Conservation (phyloP, 2,888 invertebrate genomes). For the Philereme vetulata region DNA sequence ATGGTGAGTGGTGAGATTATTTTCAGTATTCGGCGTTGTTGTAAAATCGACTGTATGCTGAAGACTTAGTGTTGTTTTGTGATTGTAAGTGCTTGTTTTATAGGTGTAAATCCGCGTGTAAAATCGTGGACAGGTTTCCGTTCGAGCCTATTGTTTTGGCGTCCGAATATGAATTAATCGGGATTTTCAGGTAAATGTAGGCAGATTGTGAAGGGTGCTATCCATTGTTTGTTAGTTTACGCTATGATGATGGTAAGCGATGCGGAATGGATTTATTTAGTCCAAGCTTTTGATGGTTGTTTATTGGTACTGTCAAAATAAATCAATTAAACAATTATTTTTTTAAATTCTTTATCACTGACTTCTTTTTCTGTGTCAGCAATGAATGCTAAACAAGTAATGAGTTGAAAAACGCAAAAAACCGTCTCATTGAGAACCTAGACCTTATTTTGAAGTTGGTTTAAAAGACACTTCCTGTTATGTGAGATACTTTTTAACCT, state of each 20-base stretch:
- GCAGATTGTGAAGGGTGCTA: slow-evolving; percentile 54
- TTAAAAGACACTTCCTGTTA: no score
- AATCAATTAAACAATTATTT: no score
- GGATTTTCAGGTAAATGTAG: slow-evolving; percentile 64
- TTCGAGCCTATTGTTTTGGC: slow-evolving; percentile 63
- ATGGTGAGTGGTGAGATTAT: slow-evolving; percentile 26
- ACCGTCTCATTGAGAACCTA: no score
- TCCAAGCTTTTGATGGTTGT: slow-evolving; percentile 27
- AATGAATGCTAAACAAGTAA: no score
- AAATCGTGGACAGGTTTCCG: slow-evolving; percentile 74
- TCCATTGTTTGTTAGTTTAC: slow-evolving; percentile 45
- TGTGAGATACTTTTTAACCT: no score
- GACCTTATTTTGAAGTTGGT: no score
- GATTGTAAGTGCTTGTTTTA: slow-evolving; percentile 33
- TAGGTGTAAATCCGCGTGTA: slow-evolving; percentile 67
- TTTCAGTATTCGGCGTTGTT: slow-evolving; percentile 26
- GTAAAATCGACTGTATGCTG: slow-evolving; percentile 41
- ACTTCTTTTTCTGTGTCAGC: no score
- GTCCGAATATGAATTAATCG: slow-evolving; percentile 70
- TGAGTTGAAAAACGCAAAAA: no score
- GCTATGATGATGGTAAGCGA: slow-evolving; percentile 29
- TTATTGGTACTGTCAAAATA: slow-evolving; percentile 14
- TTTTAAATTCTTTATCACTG: no score
- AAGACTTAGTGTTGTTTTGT: slow-evolving; percentile 36
- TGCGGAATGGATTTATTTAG: slow-evolving; percentile 35